Percentiles rank a stretch among this genome's conserved stretches.
Conservation (phyloP, 2,113 vertebrate genomes). For the Polypterus bichir region DNA sequence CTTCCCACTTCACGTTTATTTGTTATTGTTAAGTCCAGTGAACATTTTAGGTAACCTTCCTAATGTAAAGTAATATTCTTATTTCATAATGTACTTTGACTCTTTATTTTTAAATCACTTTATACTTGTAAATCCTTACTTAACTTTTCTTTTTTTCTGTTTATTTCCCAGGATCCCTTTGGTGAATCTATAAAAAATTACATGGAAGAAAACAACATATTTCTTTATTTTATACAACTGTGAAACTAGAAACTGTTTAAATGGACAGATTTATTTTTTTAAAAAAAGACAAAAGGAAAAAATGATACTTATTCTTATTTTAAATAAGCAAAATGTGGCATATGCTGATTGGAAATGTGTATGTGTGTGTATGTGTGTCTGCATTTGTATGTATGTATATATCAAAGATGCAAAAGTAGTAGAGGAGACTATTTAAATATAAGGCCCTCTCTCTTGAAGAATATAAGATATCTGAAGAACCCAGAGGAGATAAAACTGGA, state of each 20-base stretch:
- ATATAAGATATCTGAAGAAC: constrained; percentile 29
- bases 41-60: no score
- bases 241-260: constrained; percentile 65
- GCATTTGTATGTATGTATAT: constrained; percentile 1
- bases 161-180: constrained; percentile 66
- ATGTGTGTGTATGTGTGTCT: constrained; percentile 32
- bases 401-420: neutral
- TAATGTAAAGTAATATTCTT: no score
- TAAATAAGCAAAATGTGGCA: constrained; percentile 35
- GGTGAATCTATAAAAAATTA: constrained; percentile 72
- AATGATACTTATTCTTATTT: constrained; percentile 40
- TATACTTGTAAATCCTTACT: neutral
- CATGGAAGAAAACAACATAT: constrained; percentile 30
- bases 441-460: constrained; percentile 15
- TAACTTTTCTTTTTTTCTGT: constrained; percentile 26
- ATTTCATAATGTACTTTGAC: no score
- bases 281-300: constrained; percentile 49
- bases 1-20: no score
- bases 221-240: constrained; percentile 67
- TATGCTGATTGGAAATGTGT: constrained; percentile 37
- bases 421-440: no score
- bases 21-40: no score
- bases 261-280: constrained; percentile 98
- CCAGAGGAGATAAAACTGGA: constrained; percentile 43
- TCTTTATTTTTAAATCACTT: neutral